Evolutionary conservation across 2,797 vertebrate species (phyloP).

Genomic region (Acanthornis magna): DNA sequence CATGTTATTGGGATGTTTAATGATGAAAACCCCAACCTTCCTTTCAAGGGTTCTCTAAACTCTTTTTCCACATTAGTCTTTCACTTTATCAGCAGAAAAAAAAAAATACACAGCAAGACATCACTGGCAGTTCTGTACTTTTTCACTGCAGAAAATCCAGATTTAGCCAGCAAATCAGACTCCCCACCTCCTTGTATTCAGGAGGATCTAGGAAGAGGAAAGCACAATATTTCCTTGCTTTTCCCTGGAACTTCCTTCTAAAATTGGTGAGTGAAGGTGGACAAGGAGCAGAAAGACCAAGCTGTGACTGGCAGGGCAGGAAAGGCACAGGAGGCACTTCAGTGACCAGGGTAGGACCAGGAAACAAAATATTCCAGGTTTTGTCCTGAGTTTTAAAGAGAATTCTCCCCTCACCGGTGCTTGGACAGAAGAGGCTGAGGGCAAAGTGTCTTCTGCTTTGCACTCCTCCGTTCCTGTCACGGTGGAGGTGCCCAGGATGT

Average conservation of each 20-base stretch:
- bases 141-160: background rate
- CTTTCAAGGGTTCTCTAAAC: background rate
- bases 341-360: background rate
- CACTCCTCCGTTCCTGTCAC: too few relatives aligned
- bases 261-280: background rate
- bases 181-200: background rate
- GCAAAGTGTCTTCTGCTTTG: background rate
- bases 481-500: too few relatives aligned
- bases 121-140: background rate
- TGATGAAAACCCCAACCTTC: background rate
- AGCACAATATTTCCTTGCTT: background rate
- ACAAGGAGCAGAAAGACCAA: background rate
- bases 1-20: background rate
- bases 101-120: rapidly evolving
- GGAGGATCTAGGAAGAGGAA: background rate
- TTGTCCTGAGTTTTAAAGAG: background rate
- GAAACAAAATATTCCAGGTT: background rate
- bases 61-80: background rate
- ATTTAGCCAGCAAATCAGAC: background rate
- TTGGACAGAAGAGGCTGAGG: background rate
- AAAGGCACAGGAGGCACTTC: background rate
- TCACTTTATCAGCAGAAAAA: background rate
- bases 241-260: background rate
- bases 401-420: background rate
- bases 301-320: background rate